Base-by-base conservation (phyloP, 2,888 invertebrate genomes). In the Linyphia triangularis region DNA sequence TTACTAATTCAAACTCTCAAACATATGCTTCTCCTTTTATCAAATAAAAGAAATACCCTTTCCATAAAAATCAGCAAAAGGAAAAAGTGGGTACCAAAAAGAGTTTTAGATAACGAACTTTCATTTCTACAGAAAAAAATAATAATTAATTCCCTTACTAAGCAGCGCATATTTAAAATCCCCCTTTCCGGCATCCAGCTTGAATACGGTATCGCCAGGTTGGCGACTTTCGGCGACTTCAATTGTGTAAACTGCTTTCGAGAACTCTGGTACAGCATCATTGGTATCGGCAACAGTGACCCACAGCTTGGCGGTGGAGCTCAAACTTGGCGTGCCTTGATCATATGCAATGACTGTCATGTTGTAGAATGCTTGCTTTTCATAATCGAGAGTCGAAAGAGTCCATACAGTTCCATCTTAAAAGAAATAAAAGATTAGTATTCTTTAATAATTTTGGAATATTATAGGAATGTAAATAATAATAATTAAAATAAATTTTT, bases 321-420 rank as follows among this genome's bases (percentile, higher is more conserved):
- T 96, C 2, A 96, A 93, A 91, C 96, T 96, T 40, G 97, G 97
- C 57, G 95, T 96, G 0, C 97, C 97, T 79, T 97, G 94, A 93
- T 97, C 97, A 0, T 96, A 96, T 0, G 97, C 97, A 1, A 96
- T 94, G 0, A 97, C 95, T 0, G 96, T 96, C 0, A 97, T 94
- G 92, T 97, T 96, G 91, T 97, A 95, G 2, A 94, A 92, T 30
- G 93, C 93, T 91, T 95, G 94, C 30, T 93, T 94, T 93, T 96
- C 96, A 92, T 95, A 96, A 91, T 96, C 96, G 65, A 96, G 93
- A 91, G 94, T 95, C 0, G 95, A 95, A 1, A 95, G 95, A 0
- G 96, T 96, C 7, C 96, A 96, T 0, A 97, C 94, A 0, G 95
- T 94, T 10, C 97, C 97, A 91, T 97, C 96, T 91, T 1, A 51